A percentile compares a stretch with the other conserved stretches of the same genome.
phyloP scores from a whole-genome alignment of 2,113 vertebrate species.

The Pelmatolapia mariae region DNA sequence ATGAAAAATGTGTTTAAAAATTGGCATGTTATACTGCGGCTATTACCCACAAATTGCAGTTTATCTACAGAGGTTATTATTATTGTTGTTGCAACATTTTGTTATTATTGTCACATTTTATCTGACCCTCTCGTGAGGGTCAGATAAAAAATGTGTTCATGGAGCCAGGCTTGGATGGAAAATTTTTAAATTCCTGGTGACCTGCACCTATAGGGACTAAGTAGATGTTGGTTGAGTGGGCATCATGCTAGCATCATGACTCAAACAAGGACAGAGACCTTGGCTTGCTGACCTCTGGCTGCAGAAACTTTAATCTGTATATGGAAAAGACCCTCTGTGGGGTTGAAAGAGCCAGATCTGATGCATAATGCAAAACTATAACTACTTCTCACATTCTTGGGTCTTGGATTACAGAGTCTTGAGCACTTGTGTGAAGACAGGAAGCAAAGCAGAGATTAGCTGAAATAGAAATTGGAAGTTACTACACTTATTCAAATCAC shows the following conservation, averaged over 20 bases:
- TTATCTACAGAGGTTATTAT: background rate
- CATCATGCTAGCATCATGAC: background rate
- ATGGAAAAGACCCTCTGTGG: background rate
- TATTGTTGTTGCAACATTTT: background rate
- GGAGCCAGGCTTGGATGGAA: background rate
- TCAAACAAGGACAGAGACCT: background rate
- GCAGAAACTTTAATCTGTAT: background rate
- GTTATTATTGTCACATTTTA: background rate
- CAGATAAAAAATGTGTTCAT: background rate
- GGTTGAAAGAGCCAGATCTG: background rate
- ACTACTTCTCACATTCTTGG: background rate
- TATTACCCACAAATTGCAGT: background rate
- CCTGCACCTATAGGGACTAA: background rate
- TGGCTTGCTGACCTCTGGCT: background rate
- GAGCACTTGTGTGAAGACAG: background rate
- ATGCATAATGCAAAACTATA: background rate
- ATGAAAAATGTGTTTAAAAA: background rate
- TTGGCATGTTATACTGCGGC: background rate
- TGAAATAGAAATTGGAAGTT: background rate
- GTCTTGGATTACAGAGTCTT: background rate
- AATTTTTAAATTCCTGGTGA: rapidly evolving
- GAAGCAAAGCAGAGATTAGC: background rate
- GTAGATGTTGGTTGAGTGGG: background rate
- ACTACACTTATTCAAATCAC: background rate
- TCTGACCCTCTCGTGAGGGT: background rate